phyloP scores from a whole-genome alignment of 1,140 invertebrate species.

The Cheumatopsyche charites region DNA sequence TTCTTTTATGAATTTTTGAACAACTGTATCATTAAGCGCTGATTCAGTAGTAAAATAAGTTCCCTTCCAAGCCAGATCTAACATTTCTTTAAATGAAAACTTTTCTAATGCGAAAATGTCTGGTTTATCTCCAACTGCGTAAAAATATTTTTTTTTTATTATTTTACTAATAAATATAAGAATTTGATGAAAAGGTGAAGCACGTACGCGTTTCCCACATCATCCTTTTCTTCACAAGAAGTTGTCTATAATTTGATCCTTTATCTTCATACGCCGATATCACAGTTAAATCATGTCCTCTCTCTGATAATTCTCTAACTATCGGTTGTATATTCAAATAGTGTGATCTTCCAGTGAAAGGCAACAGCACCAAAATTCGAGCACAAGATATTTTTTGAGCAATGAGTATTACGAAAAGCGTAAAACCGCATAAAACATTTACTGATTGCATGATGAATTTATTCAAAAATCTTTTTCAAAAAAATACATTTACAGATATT shows the following conservation, averaged over 20 bases:
- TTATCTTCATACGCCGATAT: constrained; percentile 36
- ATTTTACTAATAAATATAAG: not conserved
- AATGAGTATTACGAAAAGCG: not conserved
- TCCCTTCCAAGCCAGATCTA: constrained; percentile 35
- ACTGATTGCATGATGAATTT: not conserved
- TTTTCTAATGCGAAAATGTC: constrained; percentile 35
- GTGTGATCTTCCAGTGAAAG: constrained; percentile 44
- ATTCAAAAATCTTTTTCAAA: not conserved
- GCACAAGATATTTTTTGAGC: not conserved
- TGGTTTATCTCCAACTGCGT: constrained; percentile 25
- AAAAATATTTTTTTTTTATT: not conserved
- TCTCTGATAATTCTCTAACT: constrained; percentile 41
- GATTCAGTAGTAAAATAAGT: constrained; percentile 47
- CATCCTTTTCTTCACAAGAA: constrained; percentile 23
- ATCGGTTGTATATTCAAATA: constrained; percentile 34
- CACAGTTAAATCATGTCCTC: constrained; percentile 50
- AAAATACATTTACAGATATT: no score
- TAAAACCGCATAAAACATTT: not conserved
- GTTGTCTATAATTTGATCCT: constrained; percentile 39
- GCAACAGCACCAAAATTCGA: constrained; percentile 39
- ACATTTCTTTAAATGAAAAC: not conserved
- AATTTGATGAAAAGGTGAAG: not conserved
- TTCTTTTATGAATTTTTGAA: constrained; percentile 54
- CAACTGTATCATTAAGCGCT: constrained; percentile 52
- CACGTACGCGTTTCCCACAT: constrained; percentile 41